Base-by-base conservation (phyloP, 2,797 vertebrate species). In the Hybognathus amarus region DNA sequence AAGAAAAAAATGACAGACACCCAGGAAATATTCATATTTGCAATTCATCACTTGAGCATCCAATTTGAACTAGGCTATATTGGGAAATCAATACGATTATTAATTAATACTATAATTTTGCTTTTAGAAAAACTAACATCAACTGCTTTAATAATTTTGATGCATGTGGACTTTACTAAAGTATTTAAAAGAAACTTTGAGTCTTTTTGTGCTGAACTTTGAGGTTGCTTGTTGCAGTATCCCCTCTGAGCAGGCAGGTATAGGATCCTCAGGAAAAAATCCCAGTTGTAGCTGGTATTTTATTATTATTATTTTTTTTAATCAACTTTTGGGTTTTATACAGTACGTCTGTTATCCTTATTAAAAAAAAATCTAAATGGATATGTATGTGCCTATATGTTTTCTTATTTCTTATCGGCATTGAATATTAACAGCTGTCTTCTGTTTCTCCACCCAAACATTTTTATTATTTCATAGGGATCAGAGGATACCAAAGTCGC, bases 381-480 rank as follows among this genome's bases (percentile, higher is more conserved):
- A n/a, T 59, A 27, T 61, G 11, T 27, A 63, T 56, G 10, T n/a
- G n/a, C 54, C 54, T 56, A 10, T 17, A 15, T 56, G 12, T 1
- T 9, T 33, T 10, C 11, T 74, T 22, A 33, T 15, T 54, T 36
- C 5, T 36, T 20, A 15, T 75, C 15, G 17, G 4, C 18, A 83
- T 17, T 67, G 6, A 56, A 67, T 56, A 82, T 82, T 11, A 33
- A 68, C 8, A 67, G 22, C 61, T 40, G 70, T 42, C 63, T 83
- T 83, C 47, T 56, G 74, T 83, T 88, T 52, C 52, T 61, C 63
- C 77, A 86, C 85, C 83, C 85, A 88, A 86, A 86, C 87, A 77
- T 73, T 85, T 85, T 88, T 64, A 88, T 83, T 88, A 88, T 88
- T 88, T 88, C 77, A 88, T 70, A 85, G 83, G 83, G 83, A 88